Evolutionary conservation across 2,888 invertebrate genomes (phyloP).

Genomic region (Rhagonycha fulva): DNA sequence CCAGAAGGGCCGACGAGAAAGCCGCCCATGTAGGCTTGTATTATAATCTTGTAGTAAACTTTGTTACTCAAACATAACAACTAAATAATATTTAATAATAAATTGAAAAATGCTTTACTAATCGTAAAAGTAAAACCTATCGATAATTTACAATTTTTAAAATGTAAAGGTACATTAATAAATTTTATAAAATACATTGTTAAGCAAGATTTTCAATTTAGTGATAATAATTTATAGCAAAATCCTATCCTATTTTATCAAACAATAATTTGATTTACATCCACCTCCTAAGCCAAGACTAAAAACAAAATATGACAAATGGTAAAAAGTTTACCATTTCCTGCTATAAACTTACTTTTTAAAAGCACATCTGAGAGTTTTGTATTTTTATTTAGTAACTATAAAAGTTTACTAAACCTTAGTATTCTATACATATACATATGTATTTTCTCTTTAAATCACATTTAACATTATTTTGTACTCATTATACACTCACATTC

Average conservation of each 20-base stretch:
- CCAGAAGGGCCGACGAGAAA: no score
- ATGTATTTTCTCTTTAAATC: not conserved
- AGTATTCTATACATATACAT: no score
- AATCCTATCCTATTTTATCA: constrained; percentile 2
- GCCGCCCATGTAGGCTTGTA: no score
- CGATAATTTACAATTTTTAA: no score
- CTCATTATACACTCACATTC: not conserved
- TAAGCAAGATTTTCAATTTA: not conserved
- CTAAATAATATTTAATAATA: no score
- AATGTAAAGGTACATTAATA: no score
- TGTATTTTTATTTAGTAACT: constrained; percentile 31
- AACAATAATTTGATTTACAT: constrained; percentile 14
- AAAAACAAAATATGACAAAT: constrained; percentile 34
- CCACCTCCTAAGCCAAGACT: constrained; percentile 20
- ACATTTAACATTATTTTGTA: not conserved
- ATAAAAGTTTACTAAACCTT: constrained; percentile 16
- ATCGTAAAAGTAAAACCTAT: no score
- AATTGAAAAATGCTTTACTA: no score
- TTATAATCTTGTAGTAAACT: no score
- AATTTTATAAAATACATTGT: not conserved
- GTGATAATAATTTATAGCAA: not conserved
- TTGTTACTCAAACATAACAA: no score
- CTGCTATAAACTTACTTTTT: constrained; percentile 32
- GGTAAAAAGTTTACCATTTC: constrained; percentile 32
- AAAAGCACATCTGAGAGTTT: constrained; percentile 35